phyloP scores from a whole-genome alignment of 2,888 invertebrate genomes.

The Stenodera caucasica region DNA sequence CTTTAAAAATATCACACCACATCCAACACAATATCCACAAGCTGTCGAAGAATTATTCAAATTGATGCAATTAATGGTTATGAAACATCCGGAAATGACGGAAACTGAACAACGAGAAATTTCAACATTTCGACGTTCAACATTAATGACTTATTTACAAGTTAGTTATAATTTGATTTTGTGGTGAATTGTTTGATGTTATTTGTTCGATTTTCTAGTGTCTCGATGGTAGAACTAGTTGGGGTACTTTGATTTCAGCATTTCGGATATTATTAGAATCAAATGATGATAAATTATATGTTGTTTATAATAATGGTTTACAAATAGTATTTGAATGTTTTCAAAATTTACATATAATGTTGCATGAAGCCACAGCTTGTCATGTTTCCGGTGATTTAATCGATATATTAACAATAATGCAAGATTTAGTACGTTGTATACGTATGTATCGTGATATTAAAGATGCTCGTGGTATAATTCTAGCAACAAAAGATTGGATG shows the following conservation, averaged over 20 bases:
- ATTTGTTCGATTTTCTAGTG: constrained; percentile 55
- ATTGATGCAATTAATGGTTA: constrained; percentile 85
- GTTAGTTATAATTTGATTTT: constrained; percentile 48
- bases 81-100: constrained; percentile 76
- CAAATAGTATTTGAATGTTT: constrained; percentile 82
- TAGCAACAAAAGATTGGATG: constrained; percentile 82
- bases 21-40: constrained; percentile 89
- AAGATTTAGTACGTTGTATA: constrained; percentile 71
- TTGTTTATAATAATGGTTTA: constrained; percentile 88
- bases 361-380: constrained; percentile 90
- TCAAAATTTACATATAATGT: constrained; percentile 89
- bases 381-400: constrained; percentile 82
- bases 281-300: constrained; percentile 84
- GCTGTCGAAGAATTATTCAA: constrained; percentile 92
- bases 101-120: constrained; percentile 81
- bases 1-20: constrained; percentile 94
- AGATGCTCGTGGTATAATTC: constrained; percentile 67
- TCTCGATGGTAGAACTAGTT: constrained; percentile 86
- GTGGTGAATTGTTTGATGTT: constrained; percentile 4
- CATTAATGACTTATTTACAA: constrained; percentile 85
- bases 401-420: constrained; percentile 78
- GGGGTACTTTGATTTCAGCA: constrained; percentile 91
- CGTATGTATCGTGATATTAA: constrained; percentile 68
- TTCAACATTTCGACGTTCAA: constrained; percentile 81
- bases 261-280: constrained; percentile 86